Evolutionary conservation across 2,797 vertebrate genomes (phyloP).

Genomic region (Xyrichtys novacula): DNA sequence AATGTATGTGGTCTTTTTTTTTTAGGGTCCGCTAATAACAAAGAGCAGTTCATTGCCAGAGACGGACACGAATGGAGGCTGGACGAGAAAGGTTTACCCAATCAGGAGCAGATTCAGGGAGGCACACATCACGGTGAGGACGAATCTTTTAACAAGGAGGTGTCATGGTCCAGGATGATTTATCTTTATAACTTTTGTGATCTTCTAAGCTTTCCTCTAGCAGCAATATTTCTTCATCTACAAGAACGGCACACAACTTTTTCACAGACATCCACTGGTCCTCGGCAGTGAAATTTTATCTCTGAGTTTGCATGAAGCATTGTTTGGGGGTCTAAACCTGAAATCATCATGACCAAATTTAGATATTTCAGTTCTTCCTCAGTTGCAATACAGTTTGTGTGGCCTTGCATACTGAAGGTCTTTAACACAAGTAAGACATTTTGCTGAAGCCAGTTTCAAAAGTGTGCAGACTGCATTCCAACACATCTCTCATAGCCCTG

Average conservation of each 20-base stretch:
- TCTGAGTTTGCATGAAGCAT: neutral
- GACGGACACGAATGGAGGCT: rapidly evolving
- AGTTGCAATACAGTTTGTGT: no score
- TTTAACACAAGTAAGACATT: no score
- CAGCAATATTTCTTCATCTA: neutral
- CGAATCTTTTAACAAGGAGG: neutral
- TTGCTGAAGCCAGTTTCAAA: no score
- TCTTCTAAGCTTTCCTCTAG: neutral
- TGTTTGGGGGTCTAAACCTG: neutral
- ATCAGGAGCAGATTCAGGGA: constrained; percentile 54
- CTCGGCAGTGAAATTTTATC: neutral
- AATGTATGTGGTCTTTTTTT: constrained; percentile 6
- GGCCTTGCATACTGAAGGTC: no score
- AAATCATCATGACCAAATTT: neutral
- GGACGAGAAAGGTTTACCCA: constrained; percentile 38
- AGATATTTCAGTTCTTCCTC: no score
- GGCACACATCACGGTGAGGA: constrained; percentile 38
- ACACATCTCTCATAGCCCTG: no score
- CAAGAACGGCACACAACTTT: neutral
- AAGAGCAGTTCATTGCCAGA: neutral
- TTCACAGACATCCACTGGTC: neutral
- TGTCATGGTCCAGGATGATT: neutral
- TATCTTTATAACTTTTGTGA: neutral
- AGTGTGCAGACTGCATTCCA: no score
- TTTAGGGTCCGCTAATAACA: constrained; percentile 30